Percentiles rank a stretch among this genome's conserved stretches.
Evolutionary conservation across 1,140 invertebrate species (phyloP).

Genomic region (Drosophila yakuba): DNA sequence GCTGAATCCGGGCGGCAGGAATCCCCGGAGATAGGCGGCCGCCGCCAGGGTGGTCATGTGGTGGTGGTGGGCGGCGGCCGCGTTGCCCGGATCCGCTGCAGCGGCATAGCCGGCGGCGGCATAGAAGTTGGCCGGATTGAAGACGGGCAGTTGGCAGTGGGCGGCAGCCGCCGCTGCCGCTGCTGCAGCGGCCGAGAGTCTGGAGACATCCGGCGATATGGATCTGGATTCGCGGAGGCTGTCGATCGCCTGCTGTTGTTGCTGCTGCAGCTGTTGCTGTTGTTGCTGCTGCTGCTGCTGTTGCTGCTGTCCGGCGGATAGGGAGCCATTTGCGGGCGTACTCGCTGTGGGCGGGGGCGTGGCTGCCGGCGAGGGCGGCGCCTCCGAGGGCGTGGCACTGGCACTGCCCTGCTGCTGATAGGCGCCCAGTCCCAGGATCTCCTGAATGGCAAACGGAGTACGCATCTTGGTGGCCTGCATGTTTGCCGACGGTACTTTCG

Average conservation of each 20-base stretch:
- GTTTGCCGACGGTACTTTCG: slow-evolving; percentile 63
- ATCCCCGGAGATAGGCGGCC: slow-evolving; percentile 78
- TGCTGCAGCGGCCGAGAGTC: slow-evolving; percentile 75
- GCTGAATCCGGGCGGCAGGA: slow-evolving; percentile 82
- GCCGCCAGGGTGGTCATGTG: slow-evolving; percentile 83
- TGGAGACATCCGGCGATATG: slow-evolving; percentile 76
- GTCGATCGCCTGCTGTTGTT: slow-evolving; percentile 24
- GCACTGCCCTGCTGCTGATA: slow-evolving; percentile 63
- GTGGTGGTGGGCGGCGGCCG: slow-evolving; percentile 80
- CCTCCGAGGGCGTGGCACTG: slow-evolving; percentile 67
- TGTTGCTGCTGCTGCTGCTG: slow-evolving; percentile 38
- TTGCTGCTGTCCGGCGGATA: slow-evolving; percentile 42
- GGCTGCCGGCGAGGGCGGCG: slow-evolving; percentile 62
- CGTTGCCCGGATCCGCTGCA: slow-evolving; percentile 66
- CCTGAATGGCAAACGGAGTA: slow-evolving; percentile 96
- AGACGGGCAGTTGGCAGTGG: slow-evolving; percentile 82
- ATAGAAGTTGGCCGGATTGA: slow-evolving; percentile 84
- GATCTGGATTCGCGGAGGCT: slow-evolving; percentile 68
- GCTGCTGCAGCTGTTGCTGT: slow-evolving; percentile 32
- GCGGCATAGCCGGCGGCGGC: slow-evolving; percentile 82
- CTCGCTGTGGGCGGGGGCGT: slow-evolving; percentile 70
- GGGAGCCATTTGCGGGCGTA: slow-evolving; percentile 50
- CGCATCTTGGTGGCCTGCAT: slow-evolving; percentile 86
- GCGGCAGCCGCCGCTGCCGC: slow-evolving; percentile 78
- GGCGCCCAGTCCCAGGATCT: slow-evolving; percentile 91